Evolutionary conservation across 2,797 vertebrate species (phyloP), one percentile per base, ranked within the genome.

Genomic region (Ceryle rudis): DNA sequence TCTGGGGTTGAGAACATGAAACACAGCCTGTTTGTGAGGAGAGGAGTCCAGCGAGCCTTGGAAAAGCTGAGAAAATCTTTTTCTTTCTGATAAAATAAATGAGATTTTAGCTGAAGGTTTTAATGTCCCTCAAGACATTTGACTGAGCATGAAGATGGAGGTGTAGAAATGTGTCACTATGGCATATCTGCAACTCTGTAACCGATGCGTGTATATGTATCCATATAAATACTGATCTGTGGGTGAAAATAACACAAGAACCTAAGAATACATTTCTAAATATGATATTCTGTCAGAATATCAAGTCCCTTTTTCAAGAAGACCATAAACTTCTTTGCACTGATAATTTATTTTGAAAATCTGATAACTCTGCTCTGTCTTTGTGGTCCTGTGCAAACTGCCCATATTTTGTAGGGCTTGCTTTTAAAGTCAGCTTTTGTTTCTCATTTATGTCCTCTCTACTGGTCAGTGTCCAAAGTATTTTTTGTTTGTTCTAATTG

Each of bases 61-160:
- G 39, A 88, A 90, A 93, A 85, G 46, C 78, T 85, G 61, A 89
- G 87, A 54, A 86, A 92, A 90, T 93, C 52, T 92, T 94, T 94
- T 94, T 79, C 41, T 78, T 93, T 75, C 81, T 71, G 77, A 90
- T 95, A 77, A 93, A 95, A 83, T 81, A 91, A 91, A 84, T 70
- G 64, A 74, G 49, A 81, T 83, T 91, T 95, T 91, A 87, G 55
- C 89, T 86, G 70, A 57, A 90, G 84, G 15, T 90, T 90, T 90
- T 88, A 66, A 60, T 90, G 28, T 82, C 71, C 41, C 67, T 90
- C 81, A 69, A 89, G 67, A 77, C 21, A 1, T 89, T 91, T 89
- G 64, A 62, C 52, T 85, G 75, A 84, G 65, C 54, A 55, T 47
- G 42, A 74, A 91, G 61, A 19, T 69, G 46, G 15, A 89, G 61